These are phyloP conservation scores for Macropis europaea DNA, from an alignment of 2,888 invertebrate species.

Conservation along the genomic window DNA sequence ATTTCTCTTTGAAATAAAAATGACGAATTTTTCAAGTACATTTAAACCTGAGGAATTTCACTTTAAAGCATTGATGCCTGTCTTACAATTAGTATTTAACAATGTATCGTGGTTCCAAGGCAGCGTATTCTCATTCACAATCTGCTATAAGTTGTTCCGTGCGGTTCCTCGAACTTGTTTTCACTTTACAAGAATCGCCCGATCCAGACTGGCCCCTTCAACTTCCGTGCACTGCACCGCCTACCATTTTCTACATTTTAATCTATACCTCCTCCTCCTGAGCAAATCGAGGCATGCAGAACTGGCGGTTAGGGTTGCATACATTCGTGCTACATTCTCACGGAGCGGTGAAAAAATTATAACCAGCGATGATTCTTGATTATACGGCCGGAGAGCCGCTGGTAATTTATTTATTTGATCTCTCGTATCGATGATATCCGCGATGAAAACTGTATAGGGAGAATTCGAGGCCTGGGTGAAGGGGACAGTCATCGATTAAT, in stretches of 20 bases:
- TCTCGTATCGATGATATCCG: neutral
- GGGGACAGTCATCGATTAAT: neutral
- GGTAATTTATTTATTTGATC: constrained; percentile 22
- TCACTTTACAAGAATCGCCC: too few species aligned
- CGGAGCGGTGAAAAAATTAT: constrained; percentile 10
- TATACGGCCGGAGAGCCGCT: neutral
- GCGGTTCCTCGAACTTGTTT: too few species aligned
- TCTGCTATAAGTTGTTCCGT: too few species aligned
- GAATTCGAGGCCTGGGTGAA: neutral
- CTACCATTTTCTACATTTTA: neutral
- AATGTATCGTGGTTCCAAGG: too few species aligned
- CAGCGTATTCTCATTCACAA: too few species aligned
- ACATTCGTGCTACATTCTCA: constrained; percentile 5
- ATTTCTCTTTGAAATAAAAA: too few species aligned
- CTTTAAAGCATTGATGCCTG: too few species aligned
- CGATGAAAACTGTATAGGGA: neutral
- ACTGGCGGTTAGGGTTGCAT: neutral
- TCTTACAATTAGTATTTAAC: too few species aligned
- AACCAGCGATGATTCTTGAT: constrained; percentile 5
- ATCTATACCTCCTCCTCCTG: neutral
- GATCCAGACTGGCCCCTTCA: neutral
- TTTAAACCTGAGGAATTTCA: too few species aligned
- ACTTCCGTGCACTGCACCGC: neutral
- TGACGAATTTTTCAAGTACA: too few species aligned
- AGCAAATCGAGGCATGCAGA: neutral